These are phyloP conservation scores for Drosophila parvula DNA, from an alignment of 1,140 invertebrate species.

Conservation along the genomic window DNA sequence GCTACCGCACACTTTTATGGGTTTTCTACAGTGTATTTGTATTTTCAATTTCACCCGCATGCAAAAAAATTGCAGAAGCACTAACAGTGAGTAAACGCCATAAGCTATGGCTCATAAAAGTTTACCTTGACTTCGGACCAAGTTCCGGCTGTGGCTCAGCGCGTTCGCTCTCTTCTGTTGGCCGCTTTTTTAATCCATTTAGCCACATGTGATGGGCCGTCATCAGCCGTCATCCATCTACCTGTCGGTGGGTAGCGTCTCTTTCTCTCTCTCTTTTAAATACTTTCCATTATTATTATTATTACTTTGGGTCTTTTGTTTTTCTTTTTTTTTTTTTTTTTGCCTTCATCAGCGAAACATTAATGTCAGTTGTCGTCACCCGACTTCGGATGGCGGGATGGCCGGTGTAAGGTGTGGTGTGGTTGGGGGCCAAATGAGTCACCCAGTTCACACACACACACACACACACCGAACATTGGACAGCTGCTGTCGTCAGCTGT, in stretches of 20 bases:
- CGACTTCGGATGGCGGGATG: not conserved
- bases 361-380: constrained; percentile 57
- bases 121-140: constrained; percentile 70
- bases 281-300: constrained; percentile 81
- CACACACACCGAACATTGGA: not conserved
- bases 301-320: constrained; percentile 60
- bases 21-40: constrained; percentile 22
- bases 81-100: constrained; percentile 12
- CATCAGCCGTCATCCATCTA: constrained; percentile 64
- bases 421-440: constrained; percentile 46
- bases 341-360: constrained; percentile 69
- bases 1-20: constrained; percentile 34
- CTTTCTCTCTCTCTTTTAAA: constrained; percentile 54
- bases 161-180: constrained; percentile 25
- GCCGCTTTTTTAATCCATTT: constrained; percentile 76
- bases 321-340: constrained; percentile 68
- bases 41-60: constrained; percentile 71
- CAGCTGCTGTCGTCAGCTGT: constrained; percentile 67
- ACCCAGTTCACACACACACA: constrained; percentile 35
- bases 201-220: constrained; percentile 74
- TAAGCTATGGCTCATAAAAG: constrained; percentile 50
- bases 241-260: constrained; percentile 32
- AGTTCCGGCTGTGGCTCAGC: constrained; percentile 71
- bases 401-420: not conserved
- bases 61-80: constrained; percentile 19